Percentiles rank a stretch among this genome's conserved stretches.
Evolutionary conservation across 1,140 invertebrate species (phyloP).

Genomic region (Rhizoglyphus robini): DNA sequence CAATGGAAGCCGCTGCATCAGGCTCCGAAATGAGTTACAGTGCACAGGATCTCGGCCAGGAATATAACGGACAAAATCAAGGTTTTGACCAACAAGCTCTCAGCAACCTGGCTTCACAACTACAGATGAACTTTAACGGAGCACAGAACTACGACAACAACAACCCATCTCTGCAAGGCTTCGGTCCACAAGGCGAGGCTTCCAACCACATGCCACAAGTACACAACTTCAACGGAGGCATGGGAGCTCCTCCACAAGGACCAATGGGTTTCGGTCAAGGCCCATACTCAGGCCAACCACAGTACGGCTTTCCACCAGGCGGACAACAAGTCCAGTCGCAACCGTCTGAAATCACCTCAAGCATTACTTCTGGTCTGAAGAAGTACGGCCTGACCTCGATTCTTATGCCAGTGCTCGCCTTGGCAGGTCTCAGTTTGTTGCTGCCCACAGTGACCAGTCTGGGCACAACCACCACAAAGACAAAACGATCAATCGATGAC

Average conservation of each 20-base stretch:
- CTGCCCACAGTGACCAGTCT: slow-evolving; percentile 29
- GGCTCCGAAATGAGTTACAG: slow-evolving; percentile 21
- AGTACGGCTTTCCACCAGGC: neutral
- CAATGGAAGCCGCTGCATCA: slow-evolving; percentile 17
- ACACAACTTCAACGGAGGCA: neutral
- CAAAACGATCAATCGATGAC: slow-evolving; percentile 21
- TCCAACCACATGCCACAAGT: slow-evolving; percentile 15
- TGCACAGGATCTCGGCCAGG: slow-evolving; percentile 14
- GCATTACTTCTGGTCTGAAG: slow-evolving; percentile 16
- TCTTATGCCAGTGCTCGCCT: slow-evolving; percentile 29
- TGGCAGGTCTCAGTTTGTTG: slow-evolving; percentile 28
- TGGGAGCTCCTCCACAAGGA: neutral
- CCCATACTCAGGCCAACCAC: neutral
- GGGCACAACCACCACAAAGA: slow-evolving; percentile 18
- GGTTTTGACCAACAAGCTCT: slow-evolving; percentile 20
- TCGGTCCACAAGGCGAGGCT: slow-evolving; percentile 17
- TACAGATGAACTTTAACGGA: slow-evolving; percentile 13
- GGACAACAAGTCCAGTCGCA: slow-evolving; percentile 12
- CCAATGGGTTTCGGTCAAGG: neutral
- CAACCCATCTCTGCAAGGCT: neutral
- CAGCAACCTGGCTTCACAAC: slow-evolving; percentile 21
- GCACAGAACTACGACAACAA: slow-evolving; percentile 4
- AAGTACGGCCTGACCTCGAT: slow-evolving; percentile 28
- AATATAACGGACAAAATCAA: neutral
- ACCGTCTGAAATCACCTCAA: slow-evolving; percentile 19